A percentile compares a stretch with the other conserved stretches of the same genome.
phyloP scores from a whole-genome alignment of 2,888 invertebrate genomes.

The Mayetiola destructor region DNA sequence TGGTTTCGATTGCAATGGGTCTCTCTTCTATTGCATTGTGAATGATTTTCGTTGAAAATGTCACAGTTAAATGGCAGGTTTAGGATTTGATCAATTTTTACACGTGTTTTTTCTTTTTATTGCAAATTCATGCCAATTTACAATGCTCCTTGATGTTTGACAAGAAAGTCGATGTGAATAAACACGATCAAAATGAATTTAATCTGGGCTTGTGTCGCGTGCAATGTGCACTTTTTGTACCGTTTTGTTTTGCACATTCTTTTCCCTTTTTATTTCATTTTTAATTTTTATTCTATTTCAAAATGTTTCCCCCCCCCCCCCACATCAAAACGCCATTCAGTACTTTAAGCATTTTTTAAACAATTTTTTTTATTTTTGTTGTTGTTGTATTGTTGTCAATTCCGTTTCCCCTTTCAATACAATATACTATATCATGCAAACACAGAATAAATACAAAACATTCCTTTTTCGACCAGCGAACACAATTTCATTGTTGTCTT shows the following conservation, averaged over 20 bases:
- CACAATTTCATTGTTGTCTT: too few relatives aligned
- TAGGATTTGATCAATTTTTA: too few relatives aligned
- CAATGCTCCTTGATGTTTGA: conserved; percentile 8
- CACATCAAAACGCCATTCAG: too few relatives aligned
- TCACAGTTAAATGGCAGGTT: too few relatives aligned
- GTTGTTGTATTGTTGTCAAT: not conserved
- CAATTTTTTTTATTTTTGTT: not conserved
- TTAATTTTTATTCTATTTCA: too few relatives aligned
- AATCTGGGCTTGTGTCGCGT: conserved; percentile 17
- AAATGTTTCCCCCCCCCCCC: too few relatives aligned
- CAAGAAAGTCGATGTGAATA: conserved; percentile 1
- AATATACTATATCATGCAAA: not conserved
- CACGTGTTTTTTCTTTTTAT: not conserved
- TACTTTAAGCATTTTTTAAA: too few relatives aligned
- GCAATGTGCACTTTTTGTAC: not conserved
- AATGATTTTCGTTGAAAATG: not conserved
- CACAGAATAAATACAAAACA: too few relatives aligned
- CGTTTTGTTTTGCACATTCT: too few relatives aligned
- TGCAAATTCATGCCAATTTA: not conserved
- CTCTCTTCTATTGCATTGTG: not conserved
- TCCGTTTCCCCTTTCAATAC: not conserved
- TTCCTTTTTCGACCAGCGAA: too few relatives aligned
- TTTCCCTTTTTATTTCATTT: too few relatives aligned
- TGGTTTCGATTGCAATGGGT: not conserved
- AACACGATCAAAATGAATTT: conserved; percentile 10